A percentile compares a stretch with the other conserved stretches of the same genome.
These are phyloP conservation scores for Brachypteracias leptosomus DNA, from an alignment of 2,113 vertebrate genomes.

Conservation along the genomic window DNA sequence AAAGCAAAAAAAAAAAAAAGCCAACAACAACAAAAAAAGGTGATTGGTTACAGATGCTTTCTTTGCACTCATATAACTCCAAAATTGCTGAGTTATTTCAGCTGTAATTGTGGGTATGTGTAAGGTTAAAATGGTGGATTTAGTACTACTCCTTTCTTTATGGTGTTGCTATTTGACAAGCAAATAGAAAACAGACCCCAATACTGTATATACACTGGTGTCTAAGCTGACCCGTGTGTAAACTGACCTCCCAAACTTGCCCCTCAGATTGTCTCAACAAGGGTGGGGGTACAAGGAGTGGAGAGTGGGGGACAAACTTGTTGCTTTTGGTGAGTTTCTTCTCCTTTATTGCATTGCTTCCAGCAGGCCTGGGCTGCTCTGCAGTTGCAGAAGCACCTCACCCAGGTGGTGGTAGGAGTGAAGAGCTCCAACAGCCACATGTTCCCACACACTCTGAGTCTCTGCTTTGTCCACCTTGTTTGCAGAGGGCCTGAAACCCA, in stretches of 20 bases:
- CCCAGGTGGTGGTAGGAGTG: neutral
- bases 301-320: neutral
- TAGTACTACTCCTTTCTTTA: conserved; percentile 56
- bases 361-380: neutral
- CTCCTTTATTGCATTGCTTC: neutral
- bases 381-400: neutral
- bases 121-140: conserved; percentile 71
- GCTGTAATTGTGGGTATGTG: conserved; percentile 69
- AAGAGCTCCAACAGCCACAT: neutral
- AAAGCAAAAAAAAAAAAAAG: neutral
- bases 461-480: conserved; percentile 39
- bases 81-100: conserved; percentile 78
- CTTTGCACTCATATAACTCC: conserved; percentile 72
- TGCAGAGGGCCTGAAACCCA: conserved; percentile 21
- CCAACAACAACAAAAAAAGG: conserved; percentile 47
- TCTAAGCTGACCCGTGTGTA: conserved; percentile 15
- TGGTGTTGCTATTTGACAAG: conserved; percentile 65
- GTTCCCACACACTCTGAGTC: neutral
- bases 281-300: neutral
- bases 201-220: conserved; percentile 38
- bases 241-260: conserved; percentile 56
- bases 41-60: conserved; percentile 79
- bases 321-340: neutral
- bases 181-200: conserved; percentile 62
- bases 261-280: neutral